Evolutionary conservation across 1,140 invertebrate genomes (phyloP).

Genomic region (Hetaerina americana): DNA sequence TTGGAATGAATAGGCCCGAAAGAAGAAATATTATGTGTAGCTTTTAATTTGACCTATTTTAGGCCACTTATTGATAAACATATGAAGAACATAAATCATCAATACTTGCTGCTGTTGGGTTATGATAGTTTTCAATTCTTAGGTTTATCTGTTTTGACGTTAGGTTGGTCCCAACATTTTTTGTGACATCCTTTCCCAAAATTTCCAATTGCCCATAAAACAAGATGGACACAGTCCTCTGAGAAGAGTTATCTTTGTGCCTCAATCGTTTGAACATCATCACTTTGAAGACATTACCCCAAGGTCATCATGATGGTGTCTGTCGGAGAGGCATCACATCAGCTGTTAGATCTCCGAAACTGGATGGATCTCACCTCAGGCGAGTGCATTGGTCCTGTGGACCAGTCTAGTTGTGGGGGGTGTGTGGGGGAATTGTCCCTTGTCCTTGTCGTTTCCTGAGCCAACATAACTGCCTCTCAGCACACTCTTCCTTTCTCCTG

Average conservation of each 20-base stretch:
- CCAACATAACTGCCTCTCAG: neutral
- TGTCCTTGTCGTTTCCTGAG: neutral
- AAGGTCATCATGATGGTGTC: neutral
- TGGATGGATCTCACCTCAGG: neutral
- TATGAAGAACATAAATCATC: too few relatives aligned
- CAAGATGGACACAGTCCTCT: neutral
- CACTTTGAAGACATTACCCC: neutral
- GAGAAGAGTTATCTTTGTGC: neutral
- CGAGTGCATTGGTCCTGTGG: neutral
- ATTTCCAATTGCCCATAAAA: neutral
- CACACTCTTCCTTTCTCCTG: neutral
- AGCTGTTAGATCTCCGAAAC: neutral
- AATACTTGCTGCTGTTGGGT: too few relatives aligned
- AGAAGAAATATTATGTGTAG: too few relatives aligned
- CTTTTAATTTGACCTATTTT: too few relatives aligned
- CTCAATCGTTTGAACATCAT: neutral
- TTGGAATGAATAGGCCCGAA: too few relatives aligned
- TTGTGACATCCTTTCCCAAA: neutral
- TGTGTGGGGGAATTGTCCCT: conserved; percentile 7
- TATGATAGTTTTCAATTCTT: too few relatives aligned
- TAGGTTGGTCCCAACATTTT: neutral
- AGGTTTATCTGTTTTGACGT: neutral
- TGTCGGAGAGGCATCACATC: neutral
- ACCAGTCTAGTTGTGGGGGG: neutral
- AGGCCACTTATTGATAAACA: too few relatives aligned